Conservation (phyloP, 2,113 vertebrate genomes). For the Todiramphus chloris region DNA sequence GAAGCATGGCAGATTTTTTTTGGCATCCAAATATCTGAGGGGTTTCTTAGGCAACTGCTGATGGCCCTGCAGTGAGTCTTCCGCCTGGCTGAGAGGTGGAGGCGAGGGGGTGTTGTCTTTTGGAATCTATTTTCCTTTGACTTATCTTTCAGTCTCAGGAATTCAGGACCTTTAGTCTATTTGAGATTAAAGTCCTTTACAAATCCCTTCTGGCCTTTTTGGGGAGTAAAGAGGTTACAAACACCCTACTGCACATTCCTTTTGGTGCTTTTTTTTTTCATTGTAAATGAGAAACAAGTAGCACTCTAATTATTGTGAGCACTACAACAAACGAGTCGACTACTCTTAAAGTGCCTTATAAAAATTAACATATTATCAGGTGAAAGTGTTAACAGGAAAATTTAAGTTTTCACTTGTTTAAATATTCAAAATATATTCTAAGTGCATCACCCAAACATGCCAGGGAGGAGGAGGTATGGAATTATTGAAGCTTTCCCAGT, state of each 20-base stretch:
- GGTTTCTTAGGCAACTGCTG: background rate
- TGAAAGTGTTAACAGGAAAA: background rate
- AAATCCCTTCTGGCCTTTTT: constrained; percentile 55
- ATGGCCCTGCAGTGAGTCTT: background rate
- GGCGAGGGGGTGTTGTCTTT: constrained; percentile 34
- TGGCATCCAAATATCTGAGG: background rate
- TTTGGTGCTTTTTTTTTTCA: background rate
- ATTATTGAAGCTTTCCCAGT: background rate
- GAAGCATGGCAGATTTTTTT: background rate
- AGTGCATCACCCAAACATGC: background rate
- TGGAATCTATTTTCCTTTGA: constrained; percentile 58
- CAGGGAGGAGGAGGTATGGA: background rate
- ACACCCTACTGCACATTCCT: constrained; percentile 41
- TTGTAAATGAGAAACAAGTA: constrained; percentile 36
- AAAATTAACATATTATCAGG: constrained; percentile 42
- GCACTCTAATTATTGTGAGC: constrained; percentile 9
- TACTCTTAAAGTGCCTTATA: constrained; percentile 15
- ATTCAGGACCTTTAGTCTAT: constrained; percentile 65
- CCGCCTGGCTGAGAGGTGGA: background rate
- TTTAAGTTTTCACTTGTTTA: constrained; percentile 13
- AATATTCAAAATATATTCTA: background rate
- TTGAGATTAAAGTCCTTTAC: constrained; percentile 66
- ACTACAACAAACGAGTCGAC: background rate
- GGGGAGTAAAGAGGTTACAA: constrained; percentile 47
- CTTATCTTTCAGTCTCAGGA: constrained; percentile 64